Evolutionary conservation across 2,888 invertebrate species (phyloP), one percentile per base, ranked within the genome.

Genomic region (Nudaria mundana): DNA sequence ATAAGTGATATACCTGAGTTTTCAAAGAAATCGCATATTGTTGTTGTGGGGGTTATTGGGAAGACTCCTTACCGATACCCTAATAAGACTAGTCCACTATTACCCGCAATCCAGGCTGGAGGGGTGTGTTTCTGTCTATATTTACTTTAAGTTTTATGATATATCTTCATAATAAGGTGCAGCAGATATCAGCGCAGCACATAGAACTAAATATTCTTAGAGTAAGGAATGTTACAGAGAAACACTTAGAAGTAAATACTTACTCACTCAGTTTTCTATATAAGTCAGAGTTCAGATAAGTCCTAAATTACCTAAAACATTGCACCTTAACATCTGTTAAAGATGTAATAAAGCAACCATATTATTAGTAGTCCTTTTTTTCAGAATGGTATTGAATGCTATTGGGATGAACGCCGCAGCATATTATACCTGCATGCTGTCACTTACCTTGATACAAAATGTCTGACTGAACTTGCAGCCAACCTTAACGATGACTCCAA

Each of bases 41-140:
- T 94, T 5, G 90, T 94, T 2, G 91, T 94, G 6, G 93, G 94
- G 6, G 84, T 94, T 13, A 91, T 94, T 58, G 94, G 94, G 6
- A 94, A 94, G 76, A 92, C 93, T 15, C 89, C 92, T 0, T 91
- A 91, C 64, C 88, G 91, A 59, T 89, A 92, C 25, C 91, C 92
- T 43, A 91, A 93, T 62, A 94, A 94, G 84, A 89, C 92, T 30
- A 90, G 91, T 52, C 89, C 91, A 30, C 77, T 93, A 29, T 76
- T 92, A 29, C 75, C 89, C 37, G 71, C 89, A 44, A 86, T 89
- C 41, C 76, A 87, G 33, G 77, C 71, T 44, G 71, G 81, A 41
- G 77, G 83, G 64, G 89, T 89, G 58, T 59, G 66, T 58, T 42
- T 24, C 4, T 3, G 6, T 30, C n/a, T n/a, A n/a, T n/a, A n/a